Base-by-base conservation (phyloP, 2,113 vertebrate genomes). In the Asarcornis scutulata region DNA sequence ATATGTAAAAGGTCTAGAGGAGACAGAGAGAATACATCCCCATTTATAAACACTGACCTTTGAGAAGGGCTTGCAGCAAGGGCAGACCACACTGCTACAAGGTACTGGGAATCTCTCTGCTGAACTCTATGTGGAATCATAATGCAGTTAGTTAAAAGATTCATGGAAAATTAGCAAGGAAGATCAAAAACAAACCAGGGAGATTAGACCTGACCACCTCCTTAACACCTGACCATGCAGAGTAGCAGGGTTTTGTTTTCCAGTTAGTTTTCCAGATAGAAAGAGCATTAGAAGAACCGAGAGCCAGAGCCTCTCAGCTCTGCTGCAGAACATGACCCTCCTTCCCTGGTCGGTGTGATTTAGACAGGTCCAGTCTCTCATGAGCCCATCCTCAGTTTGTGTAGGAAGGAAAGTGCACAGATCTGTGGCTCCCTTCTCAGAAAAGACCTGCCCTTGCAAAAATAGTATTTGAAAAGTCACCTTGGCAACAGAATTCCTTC, bases 401-500 rank as follows among this genome's bases (percentile, higher is more conserved):
- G 50, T 56, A 58, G 50, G 4, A 0, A 32, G 44, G 53, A 64
- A 73, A 53, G 34, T 1, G 1, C 18, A 31, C 26, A 52, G 27
- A 60, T 40, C 58, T 32, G 17, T 15, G 44, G 22, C 42, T 83
- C 55, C 29, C n/a, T 23, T 79, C 26, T 17, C 50, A 68, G 29
- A n/a, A 60, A 58, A 91, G 66, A 40, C 59, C 40, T 89, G 88
- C 38, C 53, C 74, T 83, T 48, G 62, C 69, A 80, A 64, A 69
- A 88, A 63, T 36, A 59, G 46, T 17, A 73, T 74, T 87, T 91
- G 91, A 87, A 75, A 60, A 89, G 86, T 89, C 89, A 90, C 91
- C 89, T 85, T 96, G 66, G 83, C 78, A 96, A 95, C 91, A 59
- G 64, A 60, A 23, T 40, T 81, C 78, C 80, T 86, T 55, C 5